phyloP scores from a whole-genome alignment of 1,140 invertebrate genomes.

The Amphibalanus amphitrite region DNA sequence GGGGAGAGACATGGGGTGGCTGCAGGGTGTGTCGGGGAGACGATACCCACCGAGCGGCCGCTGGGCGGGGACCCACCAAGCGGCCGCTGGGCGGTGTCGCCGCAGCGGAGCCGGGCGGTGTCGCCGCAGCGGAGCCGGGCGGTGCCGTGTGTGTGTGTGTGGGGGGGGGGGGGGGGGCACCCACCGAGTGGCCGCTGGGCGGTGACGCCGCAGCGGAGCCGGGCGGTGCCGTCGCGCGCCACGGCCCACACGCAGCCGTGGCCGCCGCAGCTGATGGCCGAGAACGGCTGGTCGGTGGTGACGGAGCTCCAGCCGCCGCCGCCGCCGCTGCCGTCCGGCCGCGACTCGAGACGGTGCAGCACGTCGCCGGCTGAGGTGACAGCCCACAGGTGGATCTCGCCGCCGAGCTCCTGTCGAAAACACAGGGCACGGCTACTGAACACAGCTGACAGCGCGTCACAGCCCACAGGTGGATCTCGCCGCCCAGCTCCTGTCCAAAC shows the following conservation, averaged over 20 bases:
- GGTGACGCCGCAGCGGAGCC: conserved; percentile 27
- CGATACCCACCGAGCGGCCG: no score
- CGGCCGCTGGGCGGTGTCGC: no score
- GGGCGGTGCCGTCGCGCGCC: conserved; percentile 64
- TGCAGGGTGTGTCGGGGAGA: no score
- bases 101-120: no score
- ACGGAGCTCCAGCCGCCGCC: conserved; percentile 51
- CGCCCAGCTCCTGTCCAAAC: conserved; percentile 12
- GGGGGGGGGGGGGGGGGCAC: conserved; percentile 20
- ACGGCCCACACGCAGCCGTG: conserved; percentile 65
- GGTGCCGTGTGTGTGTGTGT: conserved; percentile 8
- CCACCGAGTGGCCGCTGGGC: conserved; percentile 21
- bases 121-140: no score
- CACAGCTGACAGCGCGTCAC: no score
- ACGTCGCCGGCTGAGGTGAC: conserved; percentile 64
- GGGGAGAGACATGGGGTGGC: no score
- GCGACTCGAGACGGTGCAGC: conserved; percentile 45
- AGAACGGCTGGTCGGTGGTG: conserved; percentile 52
- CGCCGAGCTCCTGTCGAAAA: no score
- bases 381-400: no score
- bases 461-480: conserved; percentile 47
- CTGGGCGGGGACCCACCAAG: no score
- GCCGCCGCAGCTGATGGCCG: conserved; percentile 39
- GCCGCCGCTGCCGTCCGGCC: conserved; percentile 30
- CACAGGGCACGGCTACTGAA: no score